These are phyloP conservation scores for Mustelus asterias DNA, from an alignment of 2,113 vertebrate genomes.

Conservation along the genomic window DNA sequence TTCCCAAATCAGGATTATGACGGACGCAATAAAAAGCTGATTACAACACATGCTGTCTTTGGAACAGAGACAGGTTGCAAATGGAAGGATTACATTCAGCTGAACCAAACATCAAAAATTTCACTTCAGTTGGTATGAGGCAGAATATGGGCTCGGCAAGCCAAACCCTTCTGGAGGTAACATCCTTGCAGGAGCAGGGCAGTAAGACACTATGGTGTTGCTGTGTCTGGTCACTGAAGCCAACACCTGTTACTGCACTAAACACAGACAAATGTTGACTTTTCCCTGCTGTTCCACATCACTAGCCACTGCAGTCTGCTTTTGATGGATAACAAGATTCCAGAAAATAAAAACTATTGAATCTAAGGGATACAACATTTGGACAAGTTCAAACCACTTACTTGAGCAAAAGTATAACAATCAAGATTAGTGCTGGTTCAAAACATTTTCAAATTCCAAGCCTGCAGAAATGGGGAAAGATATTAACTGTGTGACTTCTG, in stretches of 20 bases:
- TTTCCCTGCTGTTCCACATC: not conserved
- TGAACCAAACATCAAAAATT: not conserved
- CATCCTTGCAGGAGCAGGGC: not conserved
- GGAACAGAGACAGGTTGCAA: not conserved
- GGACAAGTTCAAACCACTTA: not conserved
- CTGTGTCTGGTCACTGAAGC: not conserved
- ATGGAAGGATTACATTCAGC: not conserved
- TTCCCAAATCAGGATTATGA: not conserved
- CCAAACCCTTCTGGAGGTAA: not conserved
- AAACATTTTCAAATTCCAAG: not conserved
- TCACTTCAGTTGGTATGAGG: not conserved
- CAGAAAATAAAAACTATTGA: not conserved
- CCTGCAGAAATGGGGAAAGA: not conserved
- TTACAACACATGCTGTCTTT: not conserved
- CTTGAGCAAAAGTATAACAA: not conserved
- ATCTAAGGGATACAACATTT: not conserved
- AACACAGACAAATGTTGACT: not conserved
- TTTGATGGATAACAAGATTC: slow-evolving; percentile 5
- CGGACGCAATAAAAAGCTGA: not conserved
- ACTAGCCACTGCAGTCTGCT: not conserved
- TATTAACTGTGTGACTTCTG: not conserved
- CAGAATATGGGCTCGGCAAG: not conserved
- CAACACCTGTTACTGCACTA: not conserved
- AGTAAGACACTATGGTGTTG: not conserved
- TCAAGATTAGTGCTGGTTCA: not conserved